These are phyloP conservation scores for Hirundo rustica DNA, from an alignment of 2,797 vertebrate species.

Conservation along the genomic window DNA sequence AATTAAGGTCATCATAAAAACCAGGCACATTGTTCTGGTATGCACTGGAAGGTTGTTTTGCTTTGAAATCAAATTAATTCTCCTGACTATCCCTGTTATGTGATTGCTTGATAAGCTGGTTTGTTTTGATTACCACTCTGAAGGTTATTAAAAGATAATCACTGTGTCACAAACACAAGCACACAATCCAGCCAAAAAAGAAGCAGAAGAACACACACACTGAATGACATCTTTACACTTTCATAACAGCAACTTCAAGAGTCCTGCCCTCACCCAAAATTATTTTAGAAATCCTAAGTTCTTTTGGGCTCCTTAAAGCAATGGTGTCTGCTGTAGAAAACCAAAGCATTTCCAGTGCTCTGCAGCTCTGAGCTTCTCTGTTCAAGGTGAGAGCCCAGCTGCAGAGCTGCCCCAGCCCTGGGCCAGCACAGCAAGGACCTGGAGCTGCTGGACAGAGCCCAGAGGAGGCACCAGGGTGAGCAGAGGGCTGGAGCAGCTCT, in stretches of 20 bases:
- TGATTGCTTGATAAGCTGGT: neutral
- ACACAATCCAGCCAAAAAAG: neutral
- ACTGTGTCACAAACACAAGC: conserved; percentile 25
- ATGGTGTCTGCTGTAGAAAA: neutral
- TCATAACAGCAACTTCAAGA: neutral
- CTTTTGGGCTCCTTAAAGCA: neutral
- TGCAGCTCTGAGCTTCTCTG: neutral
- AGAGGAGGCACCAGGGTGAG: neutral
- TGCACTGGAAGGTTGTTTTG: neutral
- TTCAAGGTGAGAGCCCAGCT: neutral
- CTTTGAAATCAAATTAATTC: conserved; percentile 51
- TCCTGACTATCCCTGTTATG: neutral
- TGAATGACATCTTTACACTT: neutral
- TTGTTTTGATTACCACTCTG: conserved; percentile 54
- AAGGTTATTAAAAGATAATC: conserved; percentile 66
- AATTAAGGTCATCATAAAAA: neutral
- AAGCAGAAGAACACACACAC: neutral
- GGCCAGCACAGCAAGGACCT: neutral
- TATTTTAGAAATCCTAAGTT: neutral
- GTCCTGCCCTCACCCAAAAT: neutral
- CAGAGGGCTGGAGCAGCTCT: neutral
- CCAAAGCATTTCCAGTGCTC: neutral
- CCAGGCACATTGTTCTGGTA: neutral
- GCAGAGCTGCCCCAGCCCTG: neutral
- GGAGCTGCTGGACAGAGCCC: neutral